A percentile compares a stretch with the other conserved stretches of the same genome.
Evolutionary conservation across 2,113 vertebrate species (phyloP).

Genomic region (Ophthalmolycus amberensis): DNA sequence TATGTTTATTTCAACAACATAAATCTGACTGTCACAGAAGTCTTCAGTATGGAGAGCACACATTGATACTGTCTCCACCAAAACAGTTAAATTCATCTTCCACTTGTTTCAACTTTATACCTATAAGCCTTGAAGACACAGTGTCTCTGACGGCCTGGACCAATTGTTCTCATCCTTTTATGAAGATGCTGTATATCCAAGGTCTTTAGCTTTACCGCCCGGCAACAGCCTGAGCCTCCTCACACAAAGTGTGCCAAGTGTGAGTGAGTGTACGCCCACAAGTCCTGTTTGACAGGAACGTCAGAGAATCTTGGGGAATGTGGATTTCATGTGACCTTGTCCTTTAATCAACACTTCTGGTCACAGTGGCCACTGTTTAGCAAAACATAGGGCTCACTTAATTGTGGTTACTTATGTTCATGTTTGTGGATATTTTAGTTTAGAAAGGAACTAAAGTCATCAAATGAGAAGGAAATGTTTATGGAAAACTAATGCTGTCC

Average conservation of each 20-base stretch:
- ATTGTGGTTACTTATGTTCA: neutral
- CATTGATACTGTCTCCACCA: neutral
- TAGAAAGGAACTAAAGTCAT: neutral
- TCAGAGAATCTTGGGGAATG: neutral
- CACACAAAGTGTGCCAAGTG: neutral
- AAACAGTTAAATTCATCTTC: neutral
- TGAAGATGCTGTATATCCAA: neutral
- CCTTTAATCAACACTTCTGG: neutral
- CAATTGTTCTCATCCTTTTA: neutral
- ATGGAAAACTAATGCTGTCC: neutral
- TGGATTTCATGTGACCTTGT: neutral
- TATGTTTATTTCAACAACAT: neutral
- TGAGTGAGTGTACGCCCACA: neutral
- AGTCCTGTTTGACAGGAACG: neutral
- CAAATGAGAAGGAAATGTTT: neutral
- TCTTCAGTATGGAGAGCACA: neutral
- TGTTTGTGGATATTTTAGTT: neutral
- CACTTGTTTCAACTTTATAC: neutral
- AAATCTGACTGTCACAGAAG: neutral
- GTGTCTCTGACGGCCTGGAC: neutral
- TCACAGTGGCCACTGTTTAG: conserved; percentile 25
- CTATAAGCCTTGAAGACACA: neutral
- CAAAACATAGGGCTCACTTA: neutral
- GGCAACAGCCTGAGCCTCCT: neutral
- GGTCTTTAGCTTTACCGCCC: neutral